These are phyloP conservation scores for Enteromius argenteus DNA, from an alignment of 2,797 vertebrate genomes.

Conservation along the genomic window DNA sequence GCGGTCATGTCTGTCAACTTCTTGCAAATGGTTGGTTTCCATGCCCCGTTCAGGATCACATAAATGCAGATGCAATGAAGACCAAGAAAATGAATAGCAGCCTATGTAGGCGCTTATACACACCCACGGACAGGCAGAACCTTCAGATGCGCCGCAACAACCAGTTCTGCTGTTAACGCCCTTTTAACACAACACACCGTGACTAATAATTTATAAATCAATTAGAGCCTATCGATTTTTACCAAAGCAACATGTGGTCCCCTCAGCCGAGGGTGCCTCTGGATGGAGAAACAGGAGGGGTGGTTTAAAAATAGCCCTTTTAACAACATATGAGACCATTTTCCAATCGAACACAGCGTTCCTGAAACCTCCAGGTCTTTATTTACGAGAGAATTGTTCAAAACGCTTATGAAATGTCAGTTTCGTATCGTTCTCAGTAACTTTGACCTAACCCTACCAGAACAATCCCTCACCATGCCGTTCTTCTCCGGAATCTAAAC, in stretches of 20 bases:
- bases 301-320: conserved; percentile 39
- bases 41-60: background rate
- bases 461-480: background rate
- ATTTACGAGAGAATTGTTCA: background rate
- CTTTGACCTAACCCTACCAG: conserved; percentile 9
- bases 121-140: conserved; percentile 33
- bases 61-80: background rate
- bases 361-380: background rate
- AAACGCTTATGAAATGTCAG: background rate
- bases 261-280: background rate
- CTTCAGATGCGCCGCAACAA: conserved; percentile 11
- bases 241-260: conserved; percentile 32
- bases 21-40: background rate
- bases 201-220: conserved; percentile 32
- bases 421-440: background rate
- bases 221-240: conserved; percentile 12
- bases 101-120: background rate
- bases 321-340: conserved; percentile 43
- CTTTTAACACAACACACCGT: conserved; percentile 20
- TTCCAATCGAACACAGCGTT: background rate
- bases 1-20: conserved; percentile 15
- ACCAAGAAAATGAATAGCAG: conserved; percentile 15
- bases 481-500: background rate
- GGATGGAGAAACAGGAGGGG: background rate
- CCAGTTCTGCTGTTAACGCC: conserved; percentile 46